A percentile compares a stretch with the other conserved stretches of the same genome.
Evolutionary conservation across 2,797 vertebrate genomes (phyloP).

Genomic region (Pangasius sanitwongsei): DNA sequence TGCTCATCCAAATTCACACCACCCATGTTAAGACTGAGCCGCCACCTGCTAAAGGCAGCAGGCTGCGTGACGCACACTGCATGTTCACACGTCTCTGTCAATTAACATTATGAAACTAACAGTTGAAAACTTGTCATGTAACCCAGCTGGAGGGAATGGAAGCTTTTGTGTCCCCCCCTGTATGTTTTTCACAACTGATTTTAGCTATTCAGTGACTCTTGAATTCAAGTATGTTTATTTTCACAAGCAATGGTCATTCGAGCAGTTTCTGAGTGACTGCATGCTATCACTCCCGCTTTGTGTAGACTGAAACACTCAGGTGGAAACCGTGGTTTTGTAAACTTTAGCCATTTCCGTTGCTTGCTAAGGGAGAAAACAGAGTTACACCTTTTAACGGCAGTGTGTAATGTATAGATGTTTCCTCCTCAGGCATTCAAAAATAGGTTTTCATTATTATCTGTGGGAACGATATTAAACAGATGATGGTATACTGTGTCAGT

Average conservation of each 20-base stretch:
- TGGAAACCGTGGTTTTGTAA: neutral
- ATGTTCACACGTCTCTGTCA: conserved; percentile 37
- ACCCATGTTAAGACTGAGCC: conserved; percentile 20
- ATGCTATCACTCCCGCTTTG: no score
- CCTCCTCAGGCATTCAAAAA: neutral
- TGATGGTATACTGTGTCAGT: neutral
- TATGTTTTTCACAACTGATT: neutral
- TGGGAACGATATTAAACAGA: neutral
- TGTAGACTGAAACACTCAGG: neutral
- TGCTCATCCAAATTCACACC: conserved; percentile 22
- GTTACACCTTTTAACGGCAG: neutral
- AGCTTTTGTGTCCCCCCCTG: neutral
- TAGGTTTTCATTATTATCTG: neutral
- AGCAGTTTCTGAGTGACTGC: neutral
- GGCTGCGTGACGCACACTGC: conserved; percentile 29
- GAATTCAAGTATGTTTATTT: neutral
- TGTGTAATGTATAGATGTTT: neutral
- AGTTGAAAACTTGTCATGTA: conserved; percentile 15
- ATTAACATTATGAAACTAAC: conserved; percentile 28
- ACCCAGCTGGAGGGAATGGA: conserved; percentile 8
- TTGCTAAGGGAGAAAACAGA: neutral
- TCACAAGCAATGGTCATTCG: neutral
- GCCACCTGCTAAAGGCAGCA: conserved; percentile 43
- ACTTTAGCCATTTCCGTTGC: neutral
- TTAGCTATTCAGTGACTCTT: neutral